Percentiles rank a stretch among this genome's conserved stretches.
These are phyloP conservation scores for Dioctria rufipes DNA, from an alignment of 2,888 invertebrate species.

Conservation along the genomic window DNA sequence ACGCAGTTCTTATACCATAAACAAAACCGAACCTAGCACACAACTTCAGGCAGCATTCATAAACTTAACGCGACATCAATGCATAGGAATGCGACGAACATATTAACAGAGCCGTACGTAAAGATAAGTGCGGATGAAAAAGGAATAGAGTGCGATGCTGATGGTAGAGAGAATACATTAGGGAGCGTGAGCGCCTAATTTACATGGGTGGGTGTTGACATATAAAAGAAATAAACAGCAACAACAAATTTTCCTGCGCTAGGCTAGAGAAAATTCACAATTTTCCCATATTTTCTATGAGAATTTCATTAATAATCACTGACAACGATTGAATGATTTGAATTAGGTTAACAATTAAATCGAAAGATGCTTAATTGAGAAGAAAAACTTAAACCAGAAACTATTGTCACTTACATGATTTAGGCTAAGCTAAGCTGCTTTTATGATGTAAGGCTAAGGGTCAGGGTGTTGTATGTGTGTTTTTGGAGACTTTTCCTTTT, in stretches of 20 bases:
- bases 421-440: neutral
- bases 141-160: neutral
- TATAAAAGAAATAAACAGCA: slow-evolving; percentile 18
- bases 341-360: neutral
- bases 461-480: slow-evolving; percentile 11
- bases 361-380: neutral
- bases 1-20: slow-evolving; percentile 29
- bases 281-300: slow-evolving; percentile 54
- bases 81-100: slow-evolving; percentile 27
- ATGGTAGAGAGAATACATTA: no score
- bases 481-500: slow-evolving; percentile 3
- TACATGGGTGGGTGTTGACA: slow-evolving; percentile 60
- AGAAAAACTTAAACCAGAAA: neutral
- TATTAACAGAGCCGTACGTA: neutral
- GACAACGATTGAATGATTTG: slow-evolving; percentile 24
- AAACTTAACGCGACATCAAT: slow-evolving; percentile 15
- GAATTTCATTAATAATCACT: slow-evolving; percentile 45
- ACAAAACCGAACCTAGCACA: neutral
- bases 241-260: slow-evolving; percentile 33
- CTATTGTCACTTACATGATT: slow-evolving; percentile 43
- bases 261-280: slow-evolving; percentile 52
- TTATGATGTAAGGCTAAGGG: neutral
- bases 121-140: slow-evolving; percentile 27
- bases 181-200: slow-evolving; percentile 52
- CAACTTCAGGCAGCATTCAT: neutral